A percentile compares a stretch with the other conserved stretches of the same genome.
Evolutionary conservation across 2,888 invertebrate species (phyloP).

Genomic region (Cremastobaeus sp.): DNA sequence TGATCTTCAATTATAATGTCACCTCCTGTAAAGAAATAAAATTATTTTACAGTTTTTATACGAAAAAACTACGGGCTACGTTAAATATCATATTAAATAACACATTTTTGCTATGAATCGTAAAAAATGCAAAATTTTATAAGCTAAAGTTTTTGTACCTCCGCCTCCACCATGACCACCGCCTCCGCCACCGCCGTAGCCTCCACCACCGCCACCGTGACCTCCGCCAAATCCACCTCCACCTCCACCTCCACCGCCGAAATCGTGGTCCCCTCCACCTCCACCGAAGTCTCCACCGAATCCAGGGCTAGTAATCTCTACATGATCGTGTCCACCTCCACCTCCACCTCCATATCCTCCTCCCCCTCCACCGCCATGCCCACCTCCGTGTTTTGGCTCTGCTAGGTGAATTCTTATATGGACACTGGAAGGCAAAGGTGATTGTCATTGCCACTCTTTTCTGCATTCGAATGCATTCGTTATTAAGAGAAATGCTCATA

Average conservation of each 20-base stretch:
- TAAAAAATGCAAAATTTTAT: too few species aligned
- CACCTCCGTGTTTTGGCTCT: slow-evolving; percentile 45
- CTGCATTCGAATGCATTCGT: not conserved
- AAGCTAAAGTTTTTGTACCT: too few species aligned
- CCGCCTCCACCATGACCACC: slow-evolving; percentile 26
- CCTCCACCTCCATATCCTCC: slow-evolving; percentile 17
- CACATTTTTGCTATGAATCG: too few species aligned
- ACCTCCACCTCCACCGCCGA: slow-evolving; percentile 33
- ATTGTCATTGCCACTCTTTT: not conserved
- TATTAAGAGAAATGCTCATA: slow-evolving; percentile 13
- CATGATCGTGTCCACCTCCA: slow-evolving; percentile 33
- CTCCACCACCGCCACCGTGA: slow-evolving; percentile 24
- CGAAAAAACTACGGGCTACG: too few species aligned
- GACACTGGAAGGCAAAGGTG: slow-evolving; percentile 38
- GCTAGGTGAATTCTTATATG: slow-evolving; percentile 53
- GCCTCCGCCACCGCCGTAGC: slow-evolving; percentile 18
- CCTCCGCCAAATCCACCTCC: slow-evolving; percentile 19
- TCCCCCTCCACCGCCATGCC: slow-evolving; percentile 30
- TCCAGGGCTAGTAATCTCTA: slow-evolving; percentile 43
- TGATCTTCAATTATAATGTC: too few species aligned
- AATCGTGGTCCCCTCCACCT: slow-evolving; percentile 21
- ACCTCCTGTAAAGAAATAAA: too few species aligned
- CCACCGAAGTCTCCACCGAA: slow-evolving; percentile 23
- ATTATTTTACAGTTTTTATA: too few species aligned
- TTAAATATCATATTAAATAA: too few species aligned